phyloP scores from a whole-genome alignment of 2,888 invertebrate species.

The Chelonus formosanus region DNA sequence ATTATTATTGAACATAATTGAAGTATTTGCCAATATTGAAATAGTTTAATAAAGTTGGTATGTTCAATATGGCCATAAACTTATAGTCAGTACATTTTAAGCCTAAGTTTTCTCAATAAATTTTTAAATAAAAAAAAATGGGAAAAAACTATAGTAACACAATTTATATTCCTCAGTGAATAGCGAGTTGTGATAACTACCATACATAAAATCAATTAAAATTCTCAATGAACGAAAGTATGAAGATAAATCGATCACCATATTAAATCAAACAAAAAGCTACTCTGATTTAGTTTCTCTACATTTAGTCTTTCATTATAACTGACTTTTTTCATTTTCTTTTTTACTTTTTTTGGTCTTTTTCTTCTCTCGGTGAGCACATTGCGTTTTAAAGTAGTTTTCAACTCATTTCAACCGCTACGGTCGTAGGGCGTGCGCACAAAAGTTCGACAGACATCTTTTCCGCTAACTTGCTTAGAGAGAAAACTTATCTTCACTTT shows the following conservation, averaged over 20 bases:
- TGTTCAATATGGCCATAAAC: background rate
- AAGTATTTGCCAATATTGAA: no score
- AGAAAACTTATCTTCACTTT: constrained; percentile 13
- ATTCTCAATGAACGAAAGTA: constrained; percentile 14
- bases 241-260: constrained; percentile 15
- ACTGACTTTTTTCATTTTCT: constrained; percentile 17
- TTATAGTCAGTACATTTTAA: constrained; percentile 14
- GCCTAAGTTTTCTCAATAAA: constrained; percentile 24
- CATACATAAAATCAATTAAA: constrained; percentile 28
- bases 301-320: background rate
- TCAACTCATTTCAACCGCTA: constrained; percentile 42
- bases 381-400: constrained; percentile 37
- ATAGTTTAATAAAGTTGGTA: no score
- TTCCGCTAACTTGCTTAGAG: constrained; percentile 13
- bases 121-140: constrained; percentile 14
- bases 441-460: constrained; percentile 27
- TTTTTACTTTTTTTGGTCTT: constrained; percentile 7
- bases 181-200: background rate
- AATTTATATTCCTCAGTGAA: background rate
- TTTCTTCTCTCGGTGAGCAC: constrained; percentile 2
- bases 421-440: constrained; percentile 8
- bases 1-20: no score
- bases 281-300: background rate
- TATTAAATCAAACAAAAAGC: constrained; percentile 19
- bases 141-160: background rate